Base-by-base conservation (phyloP, 2,113 vertebrate genomes). In the Perca fluviatilis region DNA sequence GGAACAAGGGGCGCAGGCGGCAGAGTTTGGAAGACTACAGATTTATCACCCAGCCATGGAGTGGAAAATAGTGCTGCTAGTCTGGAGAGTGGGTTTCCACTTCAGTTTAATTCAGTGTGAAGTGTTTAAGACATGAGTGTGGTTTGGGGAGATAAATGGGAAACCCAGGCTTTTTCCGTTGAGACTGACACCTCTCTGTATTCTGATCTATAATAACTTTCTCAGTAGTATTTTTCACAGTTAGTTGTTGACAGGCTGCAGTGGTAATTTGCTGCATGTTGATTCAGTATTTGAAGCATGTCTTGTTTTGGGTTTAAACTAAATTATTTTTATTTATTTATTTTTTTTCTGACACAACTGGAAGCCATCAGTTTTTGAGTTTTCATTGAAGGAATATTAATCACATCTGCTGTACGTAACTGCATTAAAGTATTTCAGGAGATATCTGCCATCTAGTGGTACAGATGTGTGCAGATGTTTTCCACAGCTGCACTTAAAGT, bases 371-470 rank as follows among this genome's bases (percentile, higher is more conserved):
- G 36, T 30, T 85, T 43, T 43, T 27, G 33, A 60, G 3, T 64
- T 54, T 64, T 60, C 50, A 64, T 14, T 57, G 63, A 82, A 33
- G 61, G 40, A 63, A 75, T 60, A 68, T 74, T 56, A 50, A 57
- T 33, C 76, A 83, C 80, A 88, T 73, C 80, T 30, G 64, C 71
- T 56, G 11, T 2, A 1, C 2, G 2, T 18, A 49, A n/a, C 58
- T 47, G 47, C 49, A 40, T 1, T 33, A 27, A 76, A 27, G 16
- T 65, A 66, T 33, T 78, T 83, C 58, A 85, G 76, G 69, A 61
- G 64, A 75, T 83, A 85, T 87, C 60, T 88, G 91, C 87, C 92
- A 89, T 86, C 89, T 93, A 92, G 91, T 92, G 92, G 89, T 77
- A 0, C 69, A 86, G 75, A 85, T 87, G 79, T 72, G 82, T 50